Conservation (phyloP, 2,888 invertebrate genomes). For the Rhodophaea formosa region DNA sequence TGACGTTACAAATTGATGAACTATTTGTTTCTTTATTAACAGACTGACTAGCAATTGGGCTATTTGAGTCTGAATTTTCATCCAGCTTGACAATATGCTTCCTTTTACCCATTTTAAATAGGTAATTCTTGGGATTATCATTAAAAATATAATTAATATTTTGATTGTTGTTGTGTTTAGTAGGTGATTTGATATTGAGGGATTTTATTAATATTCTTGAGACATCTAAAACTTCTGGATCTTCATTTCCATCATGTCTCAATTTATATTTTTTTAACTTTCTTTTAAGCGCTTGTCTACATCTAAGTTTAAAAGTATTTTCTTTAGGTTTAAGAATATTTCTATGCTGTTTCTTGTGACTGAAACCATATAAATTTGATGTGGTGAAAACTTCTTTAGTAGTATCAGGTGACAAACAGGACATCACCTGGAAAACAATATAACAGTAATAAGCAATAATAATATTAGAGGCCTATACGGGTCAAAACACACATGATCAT, state of each 20-base stretch:
- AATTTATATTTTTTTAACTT: slow-evolving; percentile 70
- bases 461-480: neutral
- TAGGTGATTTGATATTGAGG: slow-evolving; percentile 59
- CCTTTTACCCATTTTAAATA: slow-evolving; percentile 62
- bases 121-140: slow-evolving; percentile 54
- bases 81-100: slow-evolving; percentile 38
- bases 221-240: slow-evolving; percentile 68
- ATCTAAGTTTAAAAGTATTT: slow-evolving; percentile 53
- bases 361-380: slow-evolving; percentile 27
- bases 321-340: slow-evolving; percentile 49
- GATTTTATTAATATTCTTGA: slow-evolving; percentile 53
- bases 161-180: slow-evolving; percentile 26
- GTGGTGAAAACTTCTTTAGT: slow-evolving; percentile 30
- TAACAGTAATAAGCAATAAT: slow-evolving; percentile 3
- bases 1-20: slow-evolving; percentile 9
- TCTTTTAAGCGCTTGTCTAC: slow-evolving; percentile 52
- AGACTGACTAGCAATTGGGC: slow-evolving; percentile 18
- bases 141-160: slow-evolving; percentile 22
- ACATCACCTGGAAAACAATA: slow-evolving; percentile 59
- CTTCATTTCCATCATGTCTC: slow-evolving; percentile 65
- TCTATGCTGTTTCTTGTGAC: slow-evolving; percentile 32
- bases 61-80: slow-evolving; percentile 21
- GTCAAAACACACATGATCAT: too few species aligned
- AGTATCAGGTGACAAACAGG: slow-evolving; percentile 43
- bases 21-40: neutral